These are phyloP conservation scores for Hippopotamyrus pictus DNA, from an alignment of 2,797 vertebrate genomes.

Conservation along the genomic window DNA sequence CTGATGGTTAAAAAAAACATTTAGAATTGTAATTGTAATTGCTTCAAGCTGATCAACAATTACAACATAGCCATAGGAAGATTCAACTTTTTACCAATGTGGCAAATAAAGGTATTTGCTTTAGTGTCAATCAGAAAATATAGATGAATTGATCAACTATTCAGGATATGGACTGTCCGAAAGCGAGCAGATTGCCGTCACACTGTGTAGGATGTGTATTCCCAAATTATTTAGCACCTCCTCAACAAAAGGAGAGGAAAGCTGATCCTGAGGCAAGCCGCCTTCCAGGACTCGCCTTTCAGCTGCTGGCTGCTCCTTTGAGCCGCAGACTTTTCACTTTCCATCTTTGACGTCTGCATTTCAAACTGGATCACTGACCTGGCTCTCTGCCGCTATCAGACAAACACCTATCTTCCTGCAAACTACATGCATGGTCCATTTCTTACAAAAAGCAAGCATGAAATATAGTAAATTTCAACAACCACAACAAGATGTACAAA, in stretches of 20 bases:
- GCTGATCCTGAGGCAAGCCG: constrained; percentile 43
- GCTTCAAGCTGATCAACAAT: not conserved
- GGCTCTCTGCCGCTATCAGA: constrained; percentile 14
- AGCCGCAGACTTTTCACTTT: constrained; percentile 29
- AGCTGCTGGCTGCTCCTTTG: constrained; percentile 29
- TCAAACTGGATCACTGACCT: constrained; percentile 20
- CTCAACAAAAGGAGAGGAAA: constrained; percentile 57
- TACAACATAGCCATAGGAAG: not conserved
- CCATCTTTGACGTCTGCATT: constrained; percentile 49
- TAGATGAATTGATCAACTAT: not conserved
- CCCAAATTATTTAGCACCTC: constrained; percentile 64
- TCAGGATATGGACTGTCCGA: not conserved
- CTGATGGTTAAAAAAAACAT: not conserved
- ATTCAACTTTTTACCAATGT: not conserved
- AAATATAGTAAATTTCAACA: not conserved
- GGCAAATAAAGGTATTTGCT: not conserved
- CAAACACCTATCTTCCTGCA: not conserved
- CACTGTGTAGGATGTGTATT: constrained; percentile 44
- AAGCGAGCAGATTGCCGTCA: constrained; percentile 16
- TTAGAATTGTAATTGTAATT: not conserved
- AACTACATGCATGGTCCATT: not conserved
- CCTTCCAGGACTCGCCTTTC: constrained; percentile 53
- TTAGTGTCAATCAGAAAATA: not conserved
- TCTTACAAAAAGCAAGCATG: not conserved
- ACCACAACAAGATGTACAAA: not conserved